phyloP scores from a whole-genome alignment of 1,140 invertebrate species.

The Hetaerina americana region DNA sequence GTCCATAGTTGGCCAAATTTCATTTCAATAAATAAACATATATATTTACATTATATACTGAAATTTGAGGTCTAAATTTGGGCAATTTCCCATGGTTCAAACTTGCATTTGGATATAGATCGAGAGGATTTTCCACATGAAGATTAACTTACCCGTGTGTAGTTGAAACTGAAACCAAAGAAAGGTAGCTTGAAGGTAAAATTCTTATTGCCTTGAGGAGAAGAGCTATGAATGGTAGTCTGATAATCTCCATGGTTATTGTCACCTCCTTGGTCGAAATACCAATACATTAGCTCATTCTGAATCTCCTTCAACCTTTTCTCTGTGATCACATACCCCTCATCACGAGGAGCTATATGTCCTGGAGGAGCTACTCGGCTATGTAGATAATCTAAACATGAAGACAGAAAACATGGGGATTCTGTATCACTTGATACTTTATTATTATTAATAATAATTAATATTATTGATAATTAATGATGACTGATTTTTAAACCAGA shows the following conservation, averaged over 20 bases:
- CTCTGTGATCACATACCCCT: slow-evolving; percentile 36
- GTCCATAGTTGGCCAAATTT: no score
- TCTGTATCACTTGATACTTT: no score
- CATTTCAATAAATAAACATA: no score
- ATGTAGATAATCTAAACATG: slow-evolving; percentile 6
- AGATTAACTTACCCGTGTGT: slow-evolving; percentile 72
- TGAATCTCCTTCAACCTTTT: slow-evolving; percentile 51
- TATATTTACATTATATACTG: no score
- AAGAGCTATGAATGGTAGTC: slow-evolving; percentile 65
- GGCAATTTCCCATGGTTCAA: no score
- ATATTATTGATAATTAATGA: no score
- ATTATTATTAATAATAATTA: no score
- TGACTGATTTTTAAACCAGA: no score
- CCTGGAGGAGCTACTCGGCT: slow-evolving; percentile 10
- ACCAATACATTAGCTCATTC: slow-evolving; percentile 70
- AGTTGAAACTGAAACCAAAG: slow-evolving; percentile 87
- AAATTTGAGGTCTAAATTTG: no score
- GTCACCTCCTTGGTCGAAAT: slow-evolving; percentile 61
- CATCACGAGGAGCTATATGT: slow-evolving; percentile 7
- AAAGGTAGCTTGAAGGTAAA: slow-evolving; percentile 87
- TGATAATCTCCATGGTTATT: slow-evolving; percentile 67
- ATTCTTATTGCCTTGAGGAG: slow-evolving; percentile 73
- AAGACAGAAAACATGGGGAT: no score
- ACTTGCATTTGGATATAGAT: no score
- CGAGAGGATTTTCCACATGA: no score